Percentiles rank a stretch among this genome's conserved stretches.
These are phyloP conservation scores for Potamarius usumacintae DNA, from an alignment of 2,113 vertebrate genomes.

Conservation along the genomic window DNA sequence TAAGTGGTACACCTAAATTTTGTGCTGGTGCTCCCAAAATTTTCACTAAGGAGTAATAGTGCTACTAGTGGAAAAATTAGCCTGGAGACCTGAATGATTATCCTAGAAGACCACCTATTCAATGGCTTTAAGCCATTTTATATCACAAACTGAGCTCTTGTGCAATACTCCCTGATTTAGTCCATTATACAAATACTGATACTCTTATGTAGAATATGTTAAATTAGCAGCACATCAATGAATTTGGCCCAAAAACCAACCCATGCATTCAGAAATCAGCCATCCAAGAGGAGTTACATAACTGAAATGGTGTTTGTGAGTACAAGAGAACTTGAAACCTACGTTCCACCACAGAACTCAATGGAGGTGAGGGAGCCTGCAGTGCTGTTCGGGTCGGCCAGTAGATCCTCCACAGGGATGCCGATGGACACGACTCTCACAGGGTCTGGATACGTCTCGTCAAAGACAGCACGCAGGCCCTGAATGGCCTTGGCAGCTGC, in stretches of 20 bases:
- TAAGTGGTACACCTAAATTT: no score
- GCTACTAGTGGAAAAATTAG: no score
- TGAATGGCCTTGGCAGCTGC: conserved; percentile 94
- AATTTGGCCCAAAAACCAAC: not conserved
- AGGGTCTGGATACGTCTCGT: conserved; percentile 95
- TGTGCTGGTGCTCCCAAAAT: no score
- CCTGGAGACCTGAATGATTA: not conserved
- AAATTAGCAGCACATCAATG: not conserved
- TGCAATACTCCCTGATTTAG: not conserved
- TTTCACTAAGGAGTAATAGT: no score
- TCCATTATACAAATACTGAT: not conserved
- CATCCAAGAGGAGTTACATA: not conserved
- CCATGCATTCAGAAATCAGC: not conserved
- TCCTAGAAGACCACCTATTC: not conserved
- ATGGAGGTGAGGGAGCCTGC: conserved; percentile 88
- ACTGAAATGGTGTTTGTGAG: not conserved
- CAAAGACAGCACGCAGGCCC: conserved; percentile 93
- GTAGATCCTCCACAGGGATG: conserved; percentile 83
- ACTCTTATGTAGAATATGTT: not conserved
- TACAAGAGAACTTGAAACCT: conserved; percentile 66
- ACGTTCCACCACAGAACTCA: conserved; percentile 98
- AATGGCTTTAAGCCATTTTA: not conserved
- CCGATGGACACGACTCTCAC: conserved; percentile 95
- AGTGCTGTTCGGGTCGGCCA: conserved; percentile 84
- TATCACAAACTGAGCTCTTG: not conserved